These are phyloP conservation scores for Porites cylindrica DNA, from an alignment of 92 coral and sea anemone genomes.

Conservation along the genomic window DNA sequence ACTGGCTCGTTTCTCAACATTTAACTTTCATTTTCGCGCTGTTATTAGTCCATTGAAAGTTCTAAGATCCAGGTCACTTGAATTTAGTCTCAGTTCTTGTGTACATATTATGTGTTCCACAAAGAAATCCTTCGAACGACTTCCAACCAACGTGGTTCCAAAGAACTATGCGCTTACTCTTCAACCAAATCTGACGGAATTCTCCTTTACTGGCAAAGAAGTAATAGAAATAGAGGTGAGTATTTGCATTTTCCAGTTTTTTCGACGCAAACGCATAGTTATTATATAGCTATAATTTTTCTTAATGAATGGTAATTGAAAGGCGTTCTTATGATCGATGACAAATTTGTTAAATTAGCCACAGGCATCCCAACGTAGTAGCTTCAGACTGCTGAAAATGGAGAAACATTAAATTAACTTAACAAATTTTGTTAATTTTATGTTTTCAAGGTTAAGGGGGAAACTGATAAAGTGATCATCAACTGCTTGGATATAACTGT, in stretches of 20 bases:
- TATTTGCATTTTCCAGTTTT: not conserved
- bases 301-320: too few relatives aligned
- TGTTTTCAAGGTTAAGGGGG: constrained; percentile 72
- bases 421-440: too few relatives aligned
- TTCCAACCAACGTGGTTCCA: constrained; percentile 86
- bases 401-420: too few relatives aligned
- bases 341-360: too few relatives aligned
- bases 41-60: not conserved
- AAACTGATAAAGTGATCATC: constrained; percentile 82
- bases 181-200: constrained; percentile 84
- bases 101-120: constrained; percentile 24
- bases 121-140: constrained; percentile 83
- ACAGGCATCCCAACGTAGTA: too few relatives aligned
- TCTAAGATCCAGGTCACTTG: not conserved
- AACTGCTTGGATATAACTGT: constrained; percentile 89
- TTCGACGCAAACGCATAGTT: not conserved
- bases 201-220: constrained; percentile 89
- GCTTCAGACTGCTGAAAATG: too few relatives aligned
- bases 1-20: not conserved
- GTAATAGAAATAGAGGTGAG: constrained; percentile 85
- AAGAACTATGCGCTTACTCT: constrained; percentile 84
- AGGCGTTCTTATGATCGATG: too few relatives aligned
- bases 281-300: too few relatives aligned
- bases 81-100: not conserved
- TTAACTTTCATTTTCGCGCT: not conserved